Conservation (phyloP, 1,140 invertebrate species). For the Trichonephila clavipes region DNA sequence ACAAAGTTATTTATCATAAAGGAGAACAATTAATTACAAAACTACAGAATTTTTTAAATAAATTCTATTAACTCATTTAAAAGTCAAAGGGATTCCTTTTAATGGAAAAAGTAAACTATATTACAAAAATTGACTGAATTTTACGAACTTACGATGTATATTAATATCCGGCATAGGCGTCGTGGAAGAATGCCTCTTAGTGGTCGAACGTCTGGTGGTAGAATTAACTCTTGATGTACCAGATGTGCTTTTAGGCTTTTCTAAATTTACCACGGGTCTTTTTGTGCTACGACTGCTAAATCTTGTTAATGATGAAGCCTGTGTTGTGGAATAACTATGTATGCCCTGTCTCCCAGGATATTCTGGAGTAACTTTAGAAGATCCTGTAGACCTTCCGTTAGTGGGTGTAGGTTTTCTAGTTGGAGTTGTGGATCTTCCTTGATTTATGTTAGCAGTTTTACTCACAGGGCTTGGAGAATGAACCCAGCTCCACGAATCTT, state of each 20-base stretch:
- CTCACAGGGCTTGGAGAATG: no score
- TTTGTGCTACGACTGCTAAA: neutral
- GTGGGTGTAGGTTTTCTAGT: neutral
- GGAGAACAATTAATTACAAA: no score
- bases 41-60: no score
- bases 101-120: no score
- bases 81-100: no score
- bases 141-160: neutral
- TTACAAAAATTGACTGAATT: neutral
- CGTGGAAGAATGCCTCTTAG: neutral
- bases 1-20: no score
- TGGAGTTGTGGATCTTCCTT: neutral
- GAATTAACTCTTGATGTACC: neutral
- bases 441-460: no score
- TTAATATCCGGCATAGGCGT: constrained; percentile 38
- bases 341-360: neutral
- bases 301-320: neutral
- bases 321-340: neutral
- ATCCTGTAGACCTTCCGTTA: neutral
- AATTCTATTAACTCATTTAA: no score
- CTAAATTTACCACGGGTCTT: neutral
- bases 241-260: neutral
- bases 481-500: neutral
- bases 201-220: neutral
- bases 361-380: neutral